A percentile compares a stretch with the other conserved stretches of the same genome.
Conservation (phyloP, 2,888 invertebrate genomes). For the Ophion ventricosus region DNA sequence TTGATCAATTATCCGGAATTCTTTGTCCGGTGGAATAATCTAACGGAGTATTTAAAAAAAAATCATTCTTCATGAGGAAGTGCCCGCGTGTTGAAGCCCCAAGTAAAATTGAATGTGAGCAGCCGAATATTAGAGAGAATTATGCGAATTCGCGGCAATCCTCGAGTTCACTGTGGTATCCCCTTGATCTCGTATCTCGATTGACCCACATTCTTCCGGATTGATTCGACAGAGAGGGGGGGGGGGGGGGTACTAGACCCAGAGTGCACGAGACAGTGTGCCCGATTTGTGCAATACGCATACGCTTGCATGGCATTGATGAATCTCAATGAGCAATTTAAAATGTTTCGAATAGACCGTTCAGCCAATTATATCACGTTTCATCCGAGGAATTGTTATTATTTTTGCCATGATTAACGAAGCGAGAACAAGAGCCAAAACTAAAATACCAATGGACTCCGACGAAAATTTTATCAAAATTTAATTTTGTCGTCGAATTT, state of each 20-base stretch:
- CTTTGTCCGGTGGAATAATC: not conserved
- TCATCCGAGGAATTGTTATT: constrained; percentile 1
- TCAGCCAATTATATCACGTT: constrained; percentile 38
- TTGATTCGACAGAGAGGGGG: constrained; percentile 54
- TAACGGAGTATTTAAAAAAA: not conserved
- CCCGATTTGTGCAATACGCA: constrained; percentile 46
- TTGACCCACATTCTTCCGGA: constrained; percentile 64
- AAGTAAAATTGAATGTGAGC: not conserved
- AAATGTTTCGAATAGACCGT: constrained; percentile 43
- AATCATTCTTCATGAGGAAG: not conserved
- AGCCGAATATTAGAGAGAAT: not conserved
- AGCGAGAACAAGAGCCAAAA: not conserved
- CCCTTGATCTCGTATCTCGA: constrained; percentile 61
- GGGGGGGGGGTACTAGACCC: not conserved
- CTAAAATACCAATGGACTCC: not conserved
- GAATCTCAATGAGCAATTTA: constrained; percentile 60
- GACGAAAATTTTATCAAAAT: not conserved
- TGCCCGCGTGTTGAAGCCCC: not conserved
- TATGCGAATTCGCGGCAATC: constrained; percentile 52
- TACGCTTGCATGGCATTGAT: constrained; percentile 42
- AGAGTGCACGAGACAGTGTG: not conserved
- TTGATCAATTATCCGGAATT: not conserved
- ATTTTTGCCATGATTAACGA: not conserved
- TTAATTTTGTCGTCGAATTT: not conserved
- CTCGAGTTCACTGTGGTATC: constrained; percentile 49